phyloP scores from a whole-genome alignment of 2,888 invertebrate species.

The Caenorhabditis zanzibari region DNA sequence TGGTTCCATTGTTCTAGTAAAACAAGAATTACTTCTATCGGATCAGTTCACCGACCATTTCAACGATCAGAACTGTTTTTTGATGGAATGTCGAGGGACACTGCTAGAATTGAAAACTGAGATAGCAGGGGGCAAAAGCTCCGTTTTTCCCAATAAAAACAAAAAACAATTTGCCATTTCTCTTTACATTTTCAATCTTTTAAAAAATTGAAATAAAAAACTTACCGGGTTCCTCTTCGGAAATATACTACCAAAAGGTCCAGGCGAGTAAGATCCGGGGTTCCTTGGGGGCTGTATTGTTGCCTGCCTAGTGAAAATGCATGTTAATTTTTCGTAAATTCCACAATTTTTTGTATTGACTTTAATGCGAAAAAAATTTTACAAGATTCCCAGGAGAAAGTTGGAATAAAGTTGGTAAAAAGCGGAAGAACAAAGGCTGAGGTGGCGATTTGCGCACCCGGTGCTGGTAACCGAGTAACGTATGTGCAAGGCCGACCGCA shows the following conservation, averaged over 20 bases:
- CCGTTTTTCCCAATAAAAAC: too few relatives aligned
- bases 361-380: neutral
- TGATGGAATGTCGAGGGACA: neutral
- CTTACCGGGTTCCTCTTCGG: neutral
- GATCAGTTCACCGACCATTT: conserved; percentile 32
- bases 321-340: neutral
- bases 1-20: conserved; percentile 18
- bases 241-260: neutral
- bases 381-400: neutral
- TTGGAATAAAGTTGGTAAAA: neutral
- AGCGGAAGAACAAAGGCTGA: neutral
- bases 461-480: conserved; percentile 37
- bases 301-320: neutral
- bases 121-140: neutral
- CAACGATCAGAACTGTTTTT: conserved; percentile 23
- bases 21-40: conserved; percentile 30
- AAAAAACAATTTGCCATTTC: too few relatives aligned
- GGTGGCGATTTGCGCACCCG: conserved; percentile 5
- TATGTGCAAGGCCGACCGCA: conserved; percentile 36
- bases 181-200: too few relatives aligned
- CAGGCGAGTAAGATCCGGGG: neutral
- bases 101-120: neutral
- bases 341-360: neutral
- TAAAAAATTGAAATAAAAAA: neutral
- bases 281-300: conserved; percentile 7